Evolutionary conservation across 2,888 invertebrate genomes (phyloP).

Genomic region (Dynastes grantii): DNA sequence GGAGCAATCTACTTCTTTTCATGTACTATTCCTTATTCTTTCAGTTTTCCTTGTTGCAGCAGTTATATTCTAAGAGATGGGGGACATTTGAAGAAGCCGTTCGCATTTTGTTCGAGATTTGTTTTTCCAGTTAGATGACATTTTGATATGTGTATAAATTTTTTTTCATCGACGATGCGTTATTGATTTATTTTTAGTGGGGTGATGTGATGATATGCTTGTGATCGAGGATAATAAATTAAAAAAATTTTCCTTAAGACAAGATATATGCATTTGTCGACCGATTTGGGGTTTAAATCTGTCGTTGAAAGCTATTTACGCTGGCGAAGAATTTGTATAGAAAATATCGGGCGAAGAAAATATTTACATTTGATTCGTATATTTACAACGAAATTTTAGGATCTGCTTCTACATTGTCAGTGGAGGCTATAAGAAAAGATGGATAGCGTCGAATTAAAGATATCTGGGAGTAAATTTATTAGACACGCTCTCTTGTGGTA

Average conservation of each 20-base stretch:
- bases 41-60: constrained; percentile 49
- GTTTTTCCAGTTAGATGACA: constrained; percentile 68
- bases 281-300: constrained; percentile 24
- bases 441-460: constrained; percentile 18
- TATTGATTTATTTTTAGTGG: constrained; percentile 43
- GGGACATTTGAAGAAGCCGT: constrained; percentile 58
- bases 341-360: constrained; percentile 27
- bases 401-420: constrained; percentile 32
- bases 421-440: constrained; percentile 10
- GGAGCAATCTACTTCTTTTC: constrained; percentile 43
- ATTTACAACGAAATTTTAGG: constrained; percentile 15
- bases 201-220: constrained; percentile 25
- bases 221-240: constrained; percentile 18
- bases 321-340: constrained; percentile 3
- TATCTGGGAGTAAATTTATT: constrained; percentile 26
- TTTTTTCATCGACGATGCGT: constrained; percentile 13
- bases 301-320: constrained; percentile 6
- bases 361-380: constrained; percentile 26
- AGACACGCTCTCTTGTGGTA: not conserved
- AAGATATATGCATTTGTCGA: not conserved
- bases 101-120: constrained; percentile 66
- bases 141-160: constrained; percentile 66
- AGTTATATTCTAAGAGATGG: constrained; percentile 35
- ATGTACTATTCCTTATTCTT: constrained; percentile 39
- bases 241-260: no score